Evolutionary conservation across 2,113 vertebrate species (phyloP).

Genomic region (Sterrhoptilus dennistouni): DNA sequence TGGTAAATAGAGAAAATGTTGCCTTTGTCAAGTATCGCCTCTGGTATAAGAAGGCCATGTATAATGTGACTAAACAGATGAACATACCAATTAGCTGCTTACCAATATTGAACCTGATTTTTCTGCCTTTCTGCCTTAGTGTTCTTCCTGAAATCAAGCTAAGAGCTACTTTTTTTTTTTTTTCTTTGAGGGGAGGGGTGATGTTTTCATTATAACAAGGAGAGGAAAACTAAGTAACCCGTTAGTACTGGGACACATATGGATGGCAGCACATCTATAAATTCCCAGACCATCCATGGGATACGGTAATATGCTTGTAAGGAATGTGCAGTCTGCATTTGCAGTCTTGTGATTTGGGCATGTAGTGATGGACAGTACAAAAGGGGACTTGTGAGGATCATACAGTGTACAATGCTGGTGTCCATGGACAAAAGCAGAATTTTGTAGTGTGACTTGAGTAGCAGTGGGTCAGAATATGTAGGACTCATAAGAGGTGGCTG

Average conservation of each 20-base stretch:
- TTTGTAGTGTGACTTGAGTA: neutral
- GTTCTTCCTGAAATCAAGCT: neutral
- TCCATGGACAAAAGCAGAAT: neutral
- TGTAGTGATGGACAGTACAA: neutral
- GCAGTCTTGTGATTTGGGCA: neutral
- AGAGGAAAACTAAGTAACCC: neutral
- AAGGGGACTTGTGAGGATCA: neutral
- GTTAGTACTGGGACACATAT: accelerated
- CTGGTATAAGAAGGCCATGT: neutral
- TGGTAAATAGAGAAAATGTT: neutral
- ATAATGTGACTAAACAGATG: neutral
- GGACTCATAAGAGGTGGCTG: neutral
- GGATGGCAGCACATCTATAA: neutral
- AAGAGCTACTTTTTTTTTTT: neutral
- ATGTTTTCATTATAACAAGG: neutral
- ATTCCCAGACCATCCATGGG: neutral
- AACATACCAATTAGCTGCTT: neutral
- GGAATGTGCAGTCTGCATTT: neutral
- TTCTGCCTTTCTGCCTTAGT: neutral
- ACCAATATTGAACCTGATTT: neutral
- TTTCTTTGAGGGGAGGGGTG: neutral
- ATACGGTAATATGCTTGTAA: neutral
- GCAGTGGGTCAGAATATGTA: neutral
- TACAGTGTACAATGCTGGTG: neutral
- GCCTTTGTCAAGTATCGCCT: neutral